Conservation (phyloP, 2,888 invertebrate genomes). For the Aquatica leii region DNA sequence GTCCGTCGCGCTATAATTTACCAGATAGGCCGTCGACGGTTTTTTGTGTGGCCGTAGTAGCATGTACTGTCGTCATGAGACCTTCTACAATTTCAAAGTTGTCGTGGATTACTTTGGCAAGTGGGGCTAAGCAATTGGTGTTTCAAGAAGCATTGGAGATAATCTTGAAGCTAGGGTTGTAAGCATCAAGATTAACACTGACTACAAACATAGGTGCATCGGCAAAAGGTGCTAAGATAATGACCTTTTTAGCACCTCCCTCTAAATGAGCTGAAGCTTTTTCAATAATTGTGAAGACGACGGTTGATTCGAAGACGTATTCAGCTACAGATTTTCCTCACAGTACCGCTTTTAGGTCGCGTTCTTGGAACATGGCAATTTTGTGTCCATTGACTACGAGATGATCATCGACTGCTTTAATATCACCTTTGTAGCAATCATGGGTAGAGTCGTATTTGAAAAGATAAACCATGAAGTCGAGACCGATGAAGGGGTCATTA, state of each 20-base stretch:
- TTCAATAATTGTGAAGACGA: slow-evolving; percentile 75
- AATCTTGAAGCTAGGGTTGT: slow-evolving; percentile 62
- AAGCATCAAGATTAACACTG: slow-evolving; percentile 74
- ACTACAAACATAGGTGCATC: slow-evolving; percentile 79
- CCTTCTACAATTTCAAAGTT: slow-evolving; percentile 75
- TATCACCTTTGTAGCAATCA: slow-evolving; percentile 66
- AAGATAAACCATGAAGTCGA: slow-evolving; percentile 86
- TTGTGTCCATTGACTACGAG: slow-evolving; percentile 49
- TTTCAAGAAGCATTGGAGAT: slow-evolving; percentile 84
- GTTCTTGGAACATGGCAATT: neutral
- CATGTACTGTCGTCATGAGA: slow-evolving; percentile 82
- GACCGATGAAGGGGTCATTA: slow-evolving; percentile 84
- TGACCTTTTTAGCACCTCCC: slow-evolving; percentile 55
- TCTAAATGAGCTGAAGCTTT: slow-evolving; percentile 66
- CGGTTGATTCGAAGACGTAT: slow-evolving; percentile 78
- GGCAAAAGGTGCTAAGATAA: slow-evolving; percentile 71
- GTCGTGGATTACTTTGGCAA: slow-evolving; percentile 80
- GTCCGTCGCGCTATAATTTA: slow-evolving; percentile 68
- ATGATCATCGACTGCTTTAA: slow-evolving; percentile 54
- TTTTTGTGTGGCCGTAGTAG: slow-evolving; percentile 79
- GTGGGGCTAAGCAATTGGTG: slow-evolving; percentile 83
- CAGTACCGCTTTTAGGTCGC: slow-evolving; percentile 67
- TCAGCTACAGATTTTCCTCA: slow-evolving; percentile 71
- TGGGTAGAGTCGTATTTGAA: slow-evolving; percentile 91
- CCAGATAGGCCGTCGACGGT: slow-evolving; percentile 71